Evolutionary conservation across 1,140 invertebrate species (phyloP).

Genomic region (Danaus plexippus): DNA sequence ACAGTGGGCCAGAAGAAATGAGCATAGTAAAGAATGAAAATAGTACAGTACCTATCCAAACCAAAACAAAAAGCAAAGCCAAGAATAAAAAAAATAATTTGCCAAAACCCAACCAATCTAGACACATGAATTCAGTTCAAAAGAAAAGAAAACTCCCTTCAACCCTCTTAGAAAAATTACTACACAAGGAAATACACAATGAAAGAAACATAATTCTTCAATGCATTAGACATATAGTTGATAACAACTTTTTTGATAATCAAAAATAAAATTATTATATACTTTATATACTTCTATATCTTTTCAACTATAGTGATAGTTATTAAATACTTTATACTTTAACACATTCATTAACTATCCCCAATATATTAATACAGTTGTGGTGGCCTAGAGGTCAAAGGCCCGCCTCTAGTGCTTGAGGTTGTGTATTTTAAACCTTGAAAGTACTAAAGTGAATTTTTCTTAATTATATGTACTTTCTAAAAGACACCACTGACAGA

Average conservation of each 20-base stretch:
- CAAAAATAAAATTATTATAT: constrained; percentile 2
- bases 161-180: constrained; percentile 73
- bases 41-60: neutral
- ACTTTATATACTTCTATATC: constrained; percentile 5
- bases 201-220: constrained; percentile 84
- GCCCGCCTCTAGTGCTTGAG: no score
- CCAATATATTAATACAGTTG: constrained; percentile 32
- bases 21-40: constrained; percentile 38
- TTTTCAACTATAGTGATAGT: neutral
- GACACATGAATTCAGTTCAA: neutral
- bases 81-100: constrained; percentile 11
- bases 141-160: constrained; percentile 48
- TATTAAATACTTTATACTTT: no score
- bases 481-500: no score
- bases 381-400: constrained; percentile 9
- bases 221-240: constrained; percentile 80
- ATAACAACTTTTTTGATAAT: constrained; percentile 78
- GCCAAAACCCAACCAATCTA: constrained; percentile 3
- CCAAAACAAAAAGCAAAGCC: constrained; percentile 4
- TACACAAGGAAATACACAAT: constrained; percentile 76
- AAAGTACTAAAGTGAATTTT: no score
- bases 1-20: constrained; percentile 65
- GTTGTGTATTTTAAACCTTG: no score
- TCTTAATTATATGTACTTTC: no score
- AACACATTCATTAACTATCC: constrained; percentile 4